Conservation (phyloP, 2,888 invertebrate species). For the Argyra leucocephala region DNA sequence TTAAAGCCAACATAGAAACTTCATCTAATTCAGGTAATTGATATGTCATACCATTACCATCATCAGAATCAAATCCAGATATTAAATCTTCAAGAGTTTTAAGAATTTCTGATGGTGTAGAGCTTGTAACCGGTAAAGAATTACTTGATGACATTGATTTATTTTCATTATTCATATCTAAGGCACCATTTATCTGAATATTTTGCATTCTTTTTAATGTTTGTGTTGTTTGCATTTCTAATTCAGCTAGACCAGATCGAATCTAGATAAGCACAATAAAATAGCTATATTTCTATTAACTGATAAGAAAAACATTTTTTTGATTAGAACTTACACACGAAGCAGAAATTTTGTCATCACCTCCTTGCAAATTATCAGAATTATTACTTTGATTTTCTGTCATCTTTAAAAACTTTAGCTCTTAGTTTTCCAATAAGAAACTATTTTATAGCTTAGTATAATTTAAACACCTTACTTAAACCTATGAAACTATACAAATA, state of each 20-base stretch:
- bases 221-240: slow-evolving; percentile 65
- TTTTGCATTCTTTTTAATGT: slow-evolving; percentile 62
- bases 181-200: slow-evolving; percentile 35
- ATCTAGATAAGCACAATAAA: slow-evolving; percentile 39
- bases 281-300: slow-evolving; percentile 26
- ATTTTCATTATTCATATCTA: slow-evolving; percentile 19
- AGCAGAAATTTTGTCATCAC: not conserved
- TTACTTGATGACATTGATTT: slow-evolving; percentile 9
- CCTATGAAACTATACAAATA: not conserved
- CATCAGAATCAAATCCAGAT: slow-evolving; percentile 51
- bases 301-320: not conserved
- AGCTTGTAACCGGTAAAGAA: slow-evolving; percentile 46
- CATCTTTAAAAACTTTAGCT: not conserved
- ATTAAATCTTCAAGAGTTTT: slow-evolving; percentile 55
- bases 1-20: slow-evolving; percentile 55
- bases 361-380: not conserved
- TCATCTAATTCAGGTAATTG: slow-evolving; percentile 55
- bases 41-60: slow-evolving; percentile 50
- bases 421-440: not conserved
- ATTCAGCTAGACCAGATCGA: slow-evolving; percentile 53
- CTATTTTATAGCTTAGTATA: not conserved
- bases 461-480: not conserved
- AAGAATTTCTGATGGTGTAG: slow-evolving; percentile 45
- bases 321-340: not conserved
- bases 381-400: not conserved